Conservation (phyloP, 2,797 vertebrate species). For the Psittacula derbiana region DNA sequence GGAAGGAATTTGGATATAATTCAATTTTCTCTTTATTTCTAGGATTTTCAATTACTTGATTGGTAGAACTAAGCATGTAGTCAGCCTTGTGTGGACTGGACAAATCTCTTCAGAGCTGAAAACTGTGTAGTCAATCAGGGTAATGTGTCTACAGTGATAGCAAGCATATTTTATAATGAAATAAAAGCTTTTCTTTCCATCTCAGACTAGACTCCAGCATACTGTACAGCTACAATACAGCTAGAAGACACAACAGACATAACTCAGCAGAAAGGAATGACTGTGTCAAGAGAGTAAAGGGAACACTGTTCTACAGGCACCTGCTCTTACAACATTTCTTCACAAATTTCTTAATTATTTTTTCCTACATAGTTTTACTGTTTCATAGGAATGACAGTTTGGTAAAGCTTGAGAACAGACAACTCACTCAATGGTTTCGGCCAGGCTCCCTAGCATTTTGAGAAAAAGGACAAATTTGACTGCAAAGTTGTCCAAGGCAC, state of each 20-base stretch:
- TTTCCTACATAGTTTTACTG: background rate
- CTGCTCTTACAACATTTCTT: background rate
- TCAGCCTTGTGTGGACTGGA: background rate
- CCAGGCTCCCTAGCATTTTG: background rate
- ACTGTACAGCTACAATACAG: background rate
- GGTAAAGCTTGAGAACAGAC: background rate
- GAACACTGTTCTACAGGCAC: background rate
- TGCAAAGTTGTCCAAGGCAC: background rate
- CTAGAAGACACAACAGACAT: accelerated
- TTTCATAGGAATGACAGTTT: background rate
- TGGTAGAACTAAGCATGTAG: background rate
- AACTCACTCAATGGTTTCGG: background rate
- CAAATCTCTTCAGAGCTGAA: background rate
- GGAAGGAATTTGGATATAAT: background rate
- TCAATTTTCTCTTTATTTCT: background rate
- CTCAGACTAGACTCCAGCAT: background rate
- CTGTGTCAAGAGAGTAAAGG: background rate
- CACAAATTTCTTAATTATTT: background rate
- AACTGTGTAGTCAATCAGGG: background rate
- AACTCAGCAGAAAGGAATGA: background rate
- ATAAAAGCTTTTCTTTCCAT: background rate
- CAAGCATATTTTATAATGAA: background rate
- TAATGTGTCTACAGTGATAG: background rate
- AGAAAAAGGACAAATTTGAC: background rate
- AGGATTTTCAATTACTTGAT: background rate